Evolutionary conservation across 1,140 invertebrate species (phyloP), one percentile per base, ranked within the genome.

Genomic region (Zaprionus inermis): DNA sequence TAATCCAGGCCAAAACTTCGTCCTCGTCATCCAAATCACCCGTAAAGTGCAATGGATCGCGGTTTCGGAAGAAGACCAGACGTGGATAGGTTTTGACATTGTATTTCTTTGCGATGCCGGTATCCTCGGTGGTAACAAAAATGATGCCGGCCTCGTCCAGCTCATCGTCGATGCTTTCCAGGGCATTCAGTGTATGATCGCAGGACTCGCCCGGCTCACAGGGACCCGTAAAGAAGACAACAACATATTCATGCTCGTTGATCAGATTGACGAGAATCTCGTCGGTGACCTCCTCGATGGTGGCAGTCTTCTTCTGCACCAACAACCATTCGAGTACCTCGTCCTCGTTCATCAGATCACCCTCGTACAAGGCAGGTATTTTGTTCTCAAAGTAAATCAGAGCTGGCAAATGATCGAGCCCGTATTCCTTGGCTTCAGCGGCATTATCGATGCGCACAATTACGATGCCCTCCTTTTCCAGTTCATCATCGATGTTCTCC

Each of bases 151-250:
- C 96, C 93, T 98, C 97, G 91, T 98, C 98, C 3, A 98, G 93
- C 91, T 98, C 97, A 92, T 98, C 97, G 84, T 99, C 98, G 76
- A 98, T 97, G 77, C 97, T 97, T 91, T 98, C 97, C 44, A 98
- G 92, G 91, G 97, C 97, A 12, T 96, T 95, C 14, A 98, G 93
- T 61, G 97, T 96, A 71, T 95, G 95, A 74, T 97, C 96, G 81
- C 97, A 98, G 80, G 96, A 94, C 82, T 97, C 95, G 11, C 96
- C 97, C 68, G 97, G 96, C 78, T 97, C 96, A 86, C 97, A 98
- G 55, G 95, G 95, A 30, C 97, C 97, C 92, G 97, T 98, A 93
- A 98, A 98, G 90, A 97, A 98, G 20, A 98, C 97, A 20, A 97
- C 97, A 14, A 98, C 97, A 92, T 98, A 98, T 94, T 98, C 97